phyloP scores from a whole-genome alignment of 2,797 vertebrate species.

The Florisuga fusca region DNA sequence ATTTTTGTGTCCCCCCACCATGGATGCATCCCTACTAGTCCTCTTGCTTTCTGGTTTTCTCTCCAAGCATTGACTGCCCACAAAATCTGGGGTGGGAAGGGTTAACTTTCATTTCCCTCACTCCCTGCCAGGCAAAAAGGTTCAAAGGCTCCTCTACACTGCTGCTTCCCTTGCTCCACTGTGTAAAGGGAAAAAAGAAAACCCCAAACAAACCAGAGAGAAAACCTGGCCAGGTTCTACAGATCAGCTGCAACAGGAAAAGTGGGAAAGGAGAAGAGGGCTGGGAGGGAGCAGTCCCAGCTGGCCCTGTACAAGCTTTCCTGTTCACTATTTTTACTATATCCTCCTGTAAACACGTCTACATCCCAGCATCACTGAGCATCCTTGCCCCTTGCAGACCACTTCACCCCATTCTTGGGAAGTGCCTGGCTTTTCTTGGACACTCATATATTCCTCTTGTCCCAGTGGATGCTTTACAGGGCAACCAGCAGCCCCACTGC shows the following conservation, averaged over 20 bases:
- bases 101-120: constrained; percentile 27
- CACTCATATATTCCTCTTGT: neutral
- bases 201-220: neutral
- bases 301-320: neutral
- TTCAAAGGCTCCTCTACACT: neutral
- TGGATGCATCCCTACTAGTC: neutral
- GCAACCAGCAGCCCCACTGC: neutral
- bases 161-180: neutral
- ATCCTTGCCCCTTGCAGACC: neutral
- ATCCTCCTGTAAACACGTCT: neutral
- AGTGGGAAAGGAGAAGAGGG: neutral
- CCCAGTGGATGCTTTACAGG: neutral
- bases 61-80: neutral
- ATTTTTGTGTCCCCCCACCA: neutral
- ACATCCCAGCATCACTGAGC: neutral
- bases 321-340: neutral
- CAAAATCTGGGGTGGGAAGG: constrained; percentile 2
- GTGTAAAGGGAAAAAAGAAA: neutral
- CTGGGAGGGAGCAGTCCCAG: neutral
- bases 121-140: constrained; percentile 13
- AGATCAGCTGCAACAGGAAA: constrained; percentile 30
- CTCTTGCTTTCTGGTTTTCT: neutral
- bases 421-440: neutral
- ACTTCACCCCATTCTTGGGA: neutral
- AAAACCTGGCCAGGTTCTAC: constrained; percentile 36